Conservation (phyloP, 2,888 invertebrate species). For the Galerucella nymphaeae region DNA sequence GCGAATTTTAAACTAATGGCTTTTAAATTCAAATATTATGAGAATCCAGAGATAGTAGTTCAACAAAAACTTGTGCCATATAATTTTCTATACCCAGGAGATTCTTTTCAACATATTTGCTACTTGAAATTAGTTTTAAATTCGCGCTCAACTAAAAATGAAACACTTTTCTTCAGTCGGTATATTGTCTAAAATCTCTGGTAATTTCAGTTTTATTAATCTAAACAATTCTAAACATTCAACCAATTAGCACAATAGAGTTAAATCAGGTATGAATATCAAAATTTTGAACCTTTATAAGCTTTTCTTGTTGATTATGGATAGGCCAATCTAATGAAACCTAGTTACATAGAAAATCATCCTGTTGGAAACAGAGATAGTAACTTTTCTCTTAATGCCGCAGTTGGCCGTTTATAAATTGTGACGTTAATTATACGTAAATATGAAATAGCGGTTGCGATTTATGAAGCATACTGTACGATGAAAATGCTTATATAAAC, state of each 20-base stretch:
- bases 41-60: no score
- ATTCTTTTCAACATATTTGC: no score
- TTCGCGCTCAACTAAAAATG: no score
- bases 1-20: no score
- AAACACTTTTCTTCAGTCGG: no score
- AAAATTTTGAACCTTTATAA: slow-evolving; percentile 48
- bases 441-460: slow-evolving; percentile 35
- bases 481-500: slow-evolving; percentile 36
- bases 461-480: slow-evolving; percentile 30
- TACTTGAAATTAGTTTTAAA: no score
- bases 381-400: slow-evolving; percentile 54
- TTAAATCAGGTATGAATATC: slow-evolving; percentile 49
- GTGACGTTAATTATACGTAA: slow-evolving; percentile 42
- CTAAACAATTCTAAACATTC: neutral
- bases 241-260: slow-evolving; percentile 8
- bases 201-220: neutral
- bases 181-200: no score
- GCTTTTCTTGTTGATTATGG: slow-evolving; percentile 57
- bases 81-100: no score
- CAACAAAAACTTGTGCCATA: no score
- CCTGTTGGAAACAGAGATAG: slow-evolving; percentile 60
- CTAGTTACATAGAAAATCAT: slow-evolving; percentile 57
- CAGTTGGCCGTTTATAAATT: slow-evolving; percentile 39
- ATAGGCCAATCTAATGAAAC: slow-evolving; percentile 55
- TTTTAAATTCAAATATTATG: no score